These are phyloP conservation scores for Prunella fulvescens DNA, from an alignment of 2,113 vertebrate genomes.

Conservation along the genomic window DNA sequence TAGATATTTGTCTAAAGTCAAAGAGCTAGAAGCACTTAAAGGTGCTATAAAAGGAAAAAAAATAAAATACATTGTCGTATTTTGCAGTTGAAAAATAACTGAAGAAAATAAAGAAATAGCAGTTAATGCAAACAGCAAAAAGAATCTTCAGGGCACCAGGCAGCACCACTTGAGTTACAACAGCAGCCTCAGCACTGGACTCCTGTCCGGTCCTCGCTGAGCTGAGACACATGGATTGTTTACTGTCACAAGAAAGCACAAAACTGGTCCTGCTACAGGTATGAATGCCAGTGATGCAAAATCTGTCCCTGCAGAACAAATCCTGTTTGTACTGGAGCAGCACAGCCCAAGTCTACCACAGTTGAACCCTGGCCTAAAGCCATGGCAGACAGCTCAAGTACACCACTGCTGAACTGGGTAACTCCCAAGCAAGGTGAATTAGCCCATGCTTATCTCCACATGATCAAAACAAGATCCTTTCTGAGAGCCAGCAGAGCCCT, in stretches of 20 bases:
- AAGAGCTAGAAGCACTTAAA: constrained; percentile 6
- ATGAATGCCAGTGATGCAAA: background rate
- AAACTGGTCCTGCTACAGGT: background rate
- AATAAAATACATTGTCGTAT: background rate
- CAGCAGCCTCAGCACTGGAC: background rate
- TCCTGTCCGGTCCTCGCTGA: background rate
- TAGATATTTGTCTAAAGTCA: background rate
- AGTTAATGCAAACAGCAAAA: background rate
- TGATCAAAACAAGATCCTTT: background rate
- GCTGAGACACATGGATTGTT: background rate
- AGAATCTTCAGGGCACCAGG: background rate
- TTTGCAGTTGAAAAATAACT: constrained; percentile 10
- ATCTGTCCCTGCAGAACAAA: background rate
- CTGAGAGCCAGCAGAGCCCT: background rate
- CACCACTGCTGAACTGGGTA: background rate
- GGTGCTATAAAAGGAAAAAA: background rate
- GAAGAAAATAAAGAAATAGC: background rate
- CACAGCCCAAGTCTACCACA: background rate
- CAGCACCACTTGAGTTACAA: background rate
- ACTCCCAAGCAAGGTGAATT: background rate
- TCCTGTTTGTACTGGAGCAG: background rate
- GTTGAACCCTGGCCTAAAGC: background rate
- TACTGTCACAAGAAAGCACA: background rate
- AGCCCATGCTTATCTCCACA: background rate
- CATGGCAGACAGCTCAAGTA: background rate